Evolutionary conservation across 2,113 vertebrate species (phyloP), one percentile per base, ranked within the genome.

Genomic region (Globicephala melas): DNA sequence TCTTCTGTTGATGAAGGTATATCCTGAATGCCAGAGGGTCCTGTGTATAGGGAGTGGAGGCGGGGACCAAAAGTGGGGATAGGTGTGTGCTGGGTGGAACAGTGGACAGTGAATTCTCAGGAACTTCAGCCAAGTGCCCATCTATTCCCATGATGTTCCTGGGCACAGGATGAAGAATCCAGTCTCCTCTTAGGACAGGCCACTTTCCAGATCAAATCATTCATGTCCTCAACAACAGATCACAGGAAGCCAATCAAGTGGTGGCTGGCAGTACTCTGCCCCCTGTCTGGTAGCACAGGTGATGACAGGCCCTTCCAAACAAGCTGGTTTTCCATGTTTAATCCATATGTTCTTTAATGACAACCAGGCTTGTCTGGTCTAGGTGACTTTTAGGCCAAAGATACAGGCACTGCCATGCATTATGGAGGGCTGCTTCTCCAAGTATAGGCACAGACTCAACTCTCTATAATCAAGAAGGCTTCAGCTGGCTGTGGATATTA

Each of bases 261-360:
- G 8, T 41, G 20, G 38, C 47, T 41, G 38, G 25, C 60, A 18
- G 15, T 15, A 25, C 11, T n/a, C 36, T 18, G 15, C 3, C 38
- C 65, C 33, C 15, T 50, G 11, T 33, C 11, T 14, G 28, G 10
- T 3, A 2, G 36, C 3, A 0, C 21, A 31, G 38, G 18, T 11
- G 38, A 31, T n/a, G 47, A 44, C 44, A 58, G 55, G 2, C 53
- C 44, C 63, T 74, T 55, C 8, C 31, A n/a, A 58, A n/a, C 13
- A 33, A 33, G 20, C 6, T 23, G 2, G 0, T 11, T 76, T 73
- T 82, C 86, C 28, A 44, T 1, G 6, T 44, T 20, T 9, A 31
- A 62, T 33, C 58, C 86, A 47, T 3, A 23, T 73, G 21, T 73
- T 83, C 88, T 71, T 63, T 12, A 17, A 10, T 25, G 50, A 74